Base-by-base conservation (phyloP, 1,140 invertebrate genomes). In the Pollicipes pollicipes region DNA sequence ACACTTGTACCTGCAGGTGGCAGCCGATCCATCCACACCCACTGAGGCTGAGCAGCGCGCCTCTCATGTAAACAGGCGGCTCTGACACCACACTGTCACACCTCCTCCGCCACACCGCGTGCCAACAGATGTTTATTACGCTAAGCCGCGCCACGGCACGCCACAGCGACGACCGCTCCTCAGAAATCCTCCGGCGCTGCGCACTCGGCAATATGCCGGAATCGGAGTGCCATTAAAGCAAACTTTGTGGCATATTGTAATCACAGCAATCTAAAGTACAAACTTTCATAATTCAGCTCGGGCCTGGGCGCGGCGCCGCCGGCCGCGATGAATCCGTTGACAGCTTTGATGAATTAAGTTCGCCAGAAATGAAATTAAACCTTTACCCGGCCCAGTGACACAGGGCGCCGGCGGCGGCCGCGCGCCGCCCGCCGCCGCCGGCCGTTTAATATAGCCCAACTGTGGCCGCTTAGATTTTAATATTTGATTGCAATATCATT, bases 401-500 rank as follows among this genome's bases (percentile, higher is more conserved):
- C 45, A 58, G 45, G 24, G n/a, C n/a, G n/a, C n/a, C 8, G 45
- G 45, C 6, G 8, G 45, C 21, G 8, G 45, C 45, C 45, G 45
- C 45, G 13, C 13, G 6, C n/a, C n/a, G n/a, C 45, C 45, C 13
- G 45, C 45, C 45, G 45, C 45, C 45, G 45, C 45, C 6, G 24
- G 6, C 35, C 45, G 45, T 58, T 24, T 58, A 58, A 58, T 58
- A 58, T 58, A 24, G 45, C 45, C 45, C 45, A 58, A 58, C 45
- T 58, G 45, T 24, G 45, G 24, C 45, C 45, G 45, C 10, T 21
- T 21, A 35, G 45, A 58, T 58, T 58, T 58, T 58, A 6, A 58
- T 58, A 58, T 58, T 58, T 58, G 45, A 58, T 58, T 58, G 45
- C 45, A 58, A 58, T 58, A 58, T 58, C 45, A 58, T 58, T 58